Conservation (phyloP, 2,797 vertebrate species). For the Acridotheres tristis region DNA sequence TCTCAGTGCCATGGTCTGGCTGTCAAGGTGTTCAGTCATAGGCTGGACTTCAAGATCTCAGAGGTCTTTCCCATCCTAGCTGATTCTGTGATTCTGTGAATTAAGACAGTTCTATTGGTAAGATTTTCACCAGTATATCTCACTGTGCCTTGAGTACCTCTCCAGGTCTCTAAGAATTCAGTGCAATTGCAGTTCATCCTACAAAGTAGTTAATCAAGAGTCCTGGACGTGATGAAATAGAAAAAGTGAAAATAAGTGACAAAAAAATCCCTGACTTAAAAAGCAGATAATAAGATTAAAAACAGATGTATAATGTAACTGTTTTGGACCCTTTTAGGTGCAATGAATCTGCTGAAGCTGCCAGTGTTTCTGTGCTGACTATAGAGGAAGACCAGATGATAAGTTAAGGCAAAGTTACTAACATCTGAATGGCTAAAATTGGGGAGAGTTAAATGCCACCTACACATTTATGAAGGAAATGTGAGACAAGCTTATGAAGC, state of each 20-base stretch:
- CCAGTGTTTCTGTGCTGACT: neutral
- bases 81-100: neutral
- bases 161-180: neutral
- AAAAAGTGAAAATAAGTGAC: neutral
- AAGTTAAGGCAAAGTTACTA: neutral
- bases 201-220: neutral
- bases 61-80: neutral
- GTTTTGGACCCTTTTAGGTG: neutral
- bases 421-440: neutral
- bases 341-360: neutral
- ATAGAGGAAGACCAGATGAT: neutral
- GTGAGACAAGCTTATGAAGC: slow-evolving; percentile 18
- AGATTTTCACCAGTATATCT: neutral
- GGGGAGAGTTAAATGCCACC: neutral
- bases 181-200: neutral
- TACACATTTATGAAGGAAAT: neutral
- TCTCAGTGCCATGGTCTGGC: neutral
- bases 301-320: neutral
- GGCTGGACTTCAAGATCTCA: neutral
- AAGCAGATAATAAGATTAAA: neutral
- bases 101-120: neutral
- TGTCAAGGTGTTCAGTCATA: neutral
- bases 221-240: neutral
- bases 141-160: neutral
- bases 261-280: neutral